Percentiles rank a stretch among this genome's conserved stretches.
Conservation (phyloP, 2,797 vertebrate species). For the Acrossocheilus wenchowensis region DNA sequence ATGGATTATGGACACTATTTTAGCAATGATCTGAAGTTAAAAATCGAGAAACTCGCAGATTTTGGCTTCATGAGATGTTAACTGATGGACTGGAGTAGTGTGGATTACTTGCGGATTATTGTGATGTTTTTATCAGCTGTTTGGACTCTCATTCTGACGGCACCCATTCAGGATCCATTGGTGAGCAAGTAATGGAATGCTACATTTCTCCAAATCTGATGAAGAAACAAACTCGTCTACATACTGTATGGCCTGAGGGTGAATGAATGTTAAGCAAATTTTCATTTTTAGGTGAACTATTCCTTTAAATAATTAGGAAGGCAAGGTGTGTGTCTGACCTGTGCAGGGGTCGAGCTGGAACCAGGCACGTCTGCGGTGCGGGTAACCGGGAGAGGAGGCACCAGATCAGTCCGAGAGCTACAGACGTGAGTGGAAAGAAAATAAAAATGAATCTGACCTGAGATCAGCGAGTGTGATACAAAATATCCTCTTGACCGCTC, state of each 20-base stretch:
- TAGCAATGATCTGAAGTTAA: not conserved
- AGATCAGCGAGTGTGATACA: not conserved
- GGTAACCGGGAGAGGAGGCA: conserved; percentile 86
- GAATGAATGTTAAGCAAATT: not conserved
- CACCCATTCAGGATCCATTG: not conserved
- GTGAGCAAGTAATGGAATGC: not conserved
- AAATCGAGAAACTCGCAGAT: not conserved
- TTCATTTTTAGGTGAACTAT: not conserved
- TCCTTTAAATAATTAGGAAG: not conserved
- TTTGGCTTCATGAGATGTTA: not conserved
- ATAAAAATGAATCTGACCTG: not conserved
- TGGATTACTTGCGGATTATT: not conserved
- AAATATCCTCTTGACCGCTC: not conserved
- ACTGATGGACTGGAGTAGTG: not conserved
- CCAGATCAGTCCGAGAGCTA: conserved; percentile 76
- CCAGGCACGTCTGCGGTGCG: conserved; percentile 80
- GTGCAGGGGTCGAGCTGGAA: conserved; percentile 69
- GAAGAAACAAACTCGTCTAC: not conserved
- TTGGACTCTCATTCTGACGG: not conserved
- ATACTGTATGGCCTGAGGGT: not conserved
- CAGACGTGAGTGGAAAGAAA: not conserved
- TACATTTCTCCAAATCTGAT: not conserved
- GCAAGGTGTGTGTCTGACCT: conserved; percentile 68
- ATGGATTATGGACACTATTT: not conserved
- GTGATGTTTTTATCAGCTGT: not conserved